Percentiles rank a stretch among this genome's conserved stretches.
These are phyloP conservation scores for Gymnobelideus leadbeateri DNA, from an alignment of 2,113 vertebrate species.

Conservation along the genomic window DNA sequence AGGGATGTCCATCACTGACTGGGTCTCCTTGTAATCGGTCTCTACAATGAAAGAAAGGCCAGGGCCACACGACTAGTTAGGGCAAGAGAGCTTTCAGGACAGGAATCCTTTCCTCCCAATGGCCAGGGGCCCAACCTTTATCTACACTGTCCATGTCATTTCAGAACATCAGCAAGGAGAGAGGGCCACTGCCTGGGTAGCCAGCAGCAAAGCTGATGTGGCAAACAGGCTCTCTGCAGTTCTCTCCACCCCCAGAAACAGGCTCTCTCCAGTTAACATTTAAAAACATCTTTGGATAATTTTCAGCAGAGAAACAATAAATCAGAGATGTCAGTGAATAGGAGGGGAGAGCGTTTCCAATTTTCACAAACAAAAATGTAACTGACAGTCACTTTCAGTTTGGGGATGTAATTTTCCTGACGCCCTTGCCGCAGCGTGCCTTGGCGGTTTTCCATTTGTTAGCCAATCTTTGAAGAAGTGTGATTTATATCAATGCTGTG, in stretches of 20 bases:
- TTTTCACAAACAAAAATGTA: constrained; percentile 85
- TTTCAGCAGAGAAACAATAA: constrained; percentile 87
- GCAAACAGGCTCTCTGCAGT: constrained; percentile 49
- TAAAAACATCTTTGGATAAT: constrained; percentile 85
- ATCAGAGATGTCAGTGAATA: constrained; percentile 83
- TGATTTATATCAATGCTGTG: constrained; percentile 68
- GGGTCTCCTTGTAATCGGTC: constrained; percentile 13
- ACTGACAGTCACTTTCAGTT: constrained; percentile 78
- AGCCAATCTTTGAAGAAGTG: constrained; percentile 55
- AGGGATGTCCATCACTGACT: constrained; percentile 13
- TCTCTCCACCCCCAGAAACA: constrained; percentile 52
- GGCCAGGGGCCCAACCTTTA: neutral
- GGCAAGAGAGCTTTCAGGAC: neutral
- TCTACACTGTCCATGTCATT: neutral
- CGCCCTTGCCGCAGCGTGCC: constrained; percentile 62
- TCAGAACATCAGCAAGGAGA: neutral
- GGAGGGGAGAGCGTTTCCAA: constrained; percentile 76
- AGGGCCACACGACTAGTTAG: neutral
- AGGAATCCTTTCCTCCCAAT: neutral
- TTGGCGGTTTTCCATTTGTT: constrained; percentile 72
- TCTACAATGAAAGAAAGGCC: constrained; percentile 1
- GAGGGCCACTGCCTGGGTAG: neutral
- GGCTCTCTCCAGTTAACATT: constrained; percentile 72
- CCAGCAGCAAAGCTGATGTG: constrained; percentile 31
- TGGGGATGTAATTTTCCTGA: constrained; percentile 75